phyloP scores from a whole-genome alignment of 2,797 vertebrate species.

The Steatocranus sp. region DNA sequence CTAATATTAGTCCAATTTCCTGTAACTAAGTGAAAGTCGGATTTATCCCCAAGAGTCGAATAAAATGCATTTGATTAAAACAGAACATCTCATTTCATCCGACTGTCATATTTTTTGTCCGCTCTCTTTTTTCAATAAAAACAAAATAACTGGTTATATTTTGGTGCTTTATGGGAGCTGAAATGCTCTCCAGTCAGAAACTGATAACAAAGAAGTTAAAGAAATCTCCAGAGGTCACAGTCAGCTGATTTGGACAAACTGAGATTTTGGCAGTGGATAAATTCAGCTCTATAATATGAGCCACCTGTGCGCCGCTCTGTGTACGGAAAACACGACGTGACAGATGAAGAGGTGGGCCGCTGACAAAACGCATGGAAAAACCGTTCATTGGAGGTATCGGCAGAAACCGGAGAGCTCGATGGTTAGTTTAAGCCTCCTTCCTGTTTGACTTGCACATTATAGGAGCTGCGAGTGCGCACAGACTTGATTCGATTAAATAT shows the following conservation, averaged over 20 bases:
- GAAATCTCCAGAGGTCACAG: slow-evolving; percentile 26
- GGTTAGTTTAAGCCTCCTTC: slow-evolving; percentile 58
- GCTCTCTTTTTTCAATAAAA: background rate
- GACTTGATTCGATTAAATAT: slow-evolving; percentile 46
- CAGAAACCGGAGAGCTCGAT: slow-evolving; percentile 46
- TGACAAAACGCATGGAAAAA: slow-evolving; percentile 41
- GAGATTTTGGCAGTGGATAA: slow-evolving; percentile 33
- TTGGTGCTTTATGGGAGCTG: background rate
- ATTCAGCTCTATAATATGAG: slow-evolving; percentile 50
- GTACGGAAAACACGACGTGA: slow-evolving; percentile 59
- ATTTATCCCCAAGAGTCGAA: background rate
- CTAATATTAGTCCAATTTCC: background rate
- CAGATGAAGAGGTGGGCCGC: slow-evolving; percentile 55
- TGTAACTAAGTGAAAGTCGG: background rate
- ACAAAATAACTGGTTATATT: background rate
- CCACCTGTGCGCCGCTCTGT: slow-evolving; percentile 56
- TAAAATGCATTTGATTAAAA: background rate
- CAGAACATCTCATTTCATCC: background rate
- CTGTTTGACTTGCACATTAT: slow-evolving; percentile 60
- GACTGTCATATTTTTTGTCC: background rate
- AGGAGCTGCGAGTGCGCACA: slow-evolving; percentile 12
- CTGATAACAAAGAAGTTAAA: background rate
- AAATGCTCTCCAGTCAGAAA: background rate
- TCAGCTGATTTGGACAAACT: slow-evolving; percentile 62
- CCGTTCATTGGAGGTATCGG: slow-evolving; percentile 32